A percentile compares a stretch with the other conserved stretches of the same genome.
Evolutionary conservation across 2,888 invertebrate species (phyloP).

Genomic region (Cosmia trapezina): DNA sequence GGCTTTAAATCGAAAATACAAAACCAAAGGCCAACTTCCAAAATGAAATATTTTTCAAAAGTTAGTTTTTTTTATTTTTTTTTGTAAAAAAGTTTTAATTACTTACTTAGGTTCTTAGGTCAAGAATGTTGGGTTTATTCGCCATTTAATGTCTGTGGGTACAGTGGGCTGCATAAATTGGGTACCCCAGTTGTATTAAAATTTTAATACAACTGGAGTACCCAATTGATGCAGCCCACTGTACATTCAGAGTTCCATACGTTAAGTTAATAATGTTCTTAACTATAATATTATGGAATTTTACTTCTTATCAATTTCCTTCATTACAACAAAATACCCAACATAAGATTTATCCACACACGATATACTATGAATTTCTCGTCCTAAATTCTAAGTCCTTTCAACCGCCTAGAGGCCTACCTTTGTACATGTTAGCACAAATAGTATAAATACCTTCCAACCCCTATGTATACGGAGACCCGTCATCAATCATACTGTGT

Average conservation of each 20-base stretch:
- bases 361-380: conserved; percentile 15
- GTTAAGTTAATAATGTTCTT: neutral
- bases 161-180: no score
- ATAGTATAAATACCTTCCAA: conserved; percentile 35
- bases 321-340: neutral
- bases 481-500: conserved; percentile 61
- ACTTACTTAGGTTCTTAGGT: no score
- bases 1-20: no score
- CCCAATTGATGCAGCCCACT: no score
- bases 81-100: no score
- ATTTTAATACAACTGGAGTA: no score
- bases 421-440: conserved; percentile 36
- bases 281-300: neutral
- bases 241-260: neutral
- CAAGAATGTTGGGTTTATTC: neutral
- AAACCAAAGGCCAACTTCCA: no score
- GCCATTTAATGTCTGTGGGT: no score
- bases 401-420: conserved; percentile 18
- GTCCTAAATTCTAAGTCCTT: conserved; percentile 49
- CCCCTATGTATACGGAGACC: conserved; percentile 36
- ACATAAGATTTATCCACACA: neutral
- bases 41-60: no score
- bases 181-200: no score
- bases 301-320: neutral
- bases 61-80: no score